Percentiles rank a stretch among this genome's conserved stretches.
Conservation (phyloP, 53 echinoderm and acorn worm species). For the Patiria pectinifera region DNA sequence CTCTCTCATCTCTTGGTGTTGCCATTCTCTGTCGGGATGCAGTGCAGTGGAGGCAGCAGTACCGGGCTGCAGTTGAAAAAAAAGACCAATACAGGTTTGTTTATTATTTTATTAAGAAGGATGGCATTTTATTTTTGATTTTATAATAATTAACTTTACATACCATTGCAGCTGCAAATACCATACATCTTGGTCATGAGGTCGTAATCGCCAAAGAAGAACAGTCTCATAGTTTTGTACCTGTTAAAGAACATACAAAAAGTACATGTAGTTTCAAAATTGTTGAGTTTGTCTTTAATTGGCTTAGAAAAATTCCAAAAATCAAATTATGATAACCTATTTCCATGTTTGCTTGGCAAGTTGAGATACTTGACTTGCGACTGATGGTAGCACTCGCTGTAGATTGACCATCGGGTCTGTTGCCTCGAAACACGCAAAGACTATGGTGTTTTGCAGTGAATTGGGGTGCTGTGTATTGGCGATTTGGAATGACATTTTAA, state of each 20-base stretch:
- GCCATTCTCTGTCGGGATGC: conserved; percentile 7
- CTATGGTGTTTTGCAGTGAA: conserved; percentile 12
- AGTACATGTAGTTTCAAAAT: neutral
- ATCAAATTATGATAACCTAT: neutral
- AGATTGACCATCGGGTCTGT: neutral
- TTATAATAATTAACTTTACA: neutral
- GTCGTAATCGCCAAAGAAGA: conserved; percentile 59
- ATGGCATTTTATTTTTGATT: no score
- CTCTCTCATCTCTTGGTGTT: neutral
- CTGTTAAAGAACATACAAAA: conserved; percentile 1
- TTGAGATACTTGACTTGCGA: neutral
- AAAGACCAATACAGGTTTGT: neutral
- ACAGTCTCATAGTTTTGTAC: conserved; percentile 19
- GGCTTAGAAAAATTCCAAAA: neutral
- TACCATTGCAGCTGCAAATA: conserved; percentile 54
- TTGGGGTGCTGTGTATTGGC: conserved; percentile 10
- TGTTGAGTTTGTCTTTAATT: no score
- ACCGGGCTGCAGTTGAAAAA: conserved; percentile 20
- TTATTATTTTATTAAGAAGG: no score
- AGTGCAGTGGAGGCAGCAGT: conserved; percentile 40
- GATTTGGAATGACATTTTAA: conserved; percentile 31
- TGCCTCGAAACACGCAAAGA: conserved; percentile 13
- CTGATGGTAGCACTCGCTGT: neutral
- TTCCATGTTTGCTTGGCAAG: neutral
- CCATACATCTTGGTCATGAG: conserved; percentile 58